Conservation (phyloP, 1,140 invertebrate species). For the Ericerus pela region DNA sequence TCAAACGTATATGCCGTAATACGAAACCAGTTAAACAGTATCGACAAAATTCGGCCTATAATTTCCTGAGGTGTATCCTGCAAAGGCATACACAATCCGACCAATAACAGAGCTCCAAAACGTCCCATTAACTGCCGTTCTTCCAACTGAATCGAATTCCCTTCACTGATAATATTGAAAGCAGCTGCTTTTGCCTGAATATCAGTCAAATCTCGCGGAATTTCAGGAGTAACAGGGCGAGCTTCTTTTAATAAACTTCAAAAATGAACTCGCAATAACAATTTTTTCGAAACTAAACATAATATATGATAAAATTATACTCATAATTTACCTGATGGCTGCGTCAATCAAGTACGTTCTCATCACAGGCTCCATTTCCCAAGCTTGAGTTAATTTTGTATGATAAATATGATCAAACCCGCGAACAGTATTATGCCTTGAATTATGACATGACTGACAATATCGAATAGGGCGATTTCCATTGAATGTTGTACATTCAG, state of each 20-base stretch:
- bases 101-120: slow-evolving; percentile 93
- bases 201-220: slow-evolving; percentile 33
- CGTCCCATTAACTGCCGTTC: slow-evolving; percentile 80
- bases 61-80: slow-evolving; percentile 72
- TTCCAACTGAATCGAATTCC: slow-evolving; percentile 40
- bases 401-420: slow-evolving; percentile 83
- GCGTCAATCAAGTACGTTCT: slow-evolving; percentile 89
- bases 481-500: slow-evolving; percentile 91
- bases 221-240: slow-evolving; percentile 37
- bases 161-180: slow-evolving; percentile 28
- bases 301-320: background rate
- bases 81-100: slow-evolving; percentile 79
- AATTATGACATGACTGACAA: slow-evolving; percentile 78
- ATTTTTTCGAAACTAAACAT: background rate
- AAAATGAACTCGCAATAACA: slow-evolving; percentile 17
- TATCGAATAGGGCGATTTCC: slow-evolving; percentile 88
- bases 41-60: slow-evolving; percentile 78
- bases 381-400: slow-evolving; percentile 64
- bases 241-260: slow-evolving; percentile 62
- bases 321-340: slow-evolving; percentile 63
- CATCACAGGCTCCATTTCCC: slow-evolving; percentile 75
- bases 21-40: slow-evolving; percentile 99
- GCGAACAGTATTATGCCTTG: slow-evolving; percentile 67
- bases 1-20: slow-evolving; percentile 90
- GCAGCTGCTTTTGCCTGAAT: slow-evolving; percentile 30